Evolutionary conservation across 1,140 invertebrate species (phyloP).

Genomic region (Meloidogyne chitwoodi): DNA sequence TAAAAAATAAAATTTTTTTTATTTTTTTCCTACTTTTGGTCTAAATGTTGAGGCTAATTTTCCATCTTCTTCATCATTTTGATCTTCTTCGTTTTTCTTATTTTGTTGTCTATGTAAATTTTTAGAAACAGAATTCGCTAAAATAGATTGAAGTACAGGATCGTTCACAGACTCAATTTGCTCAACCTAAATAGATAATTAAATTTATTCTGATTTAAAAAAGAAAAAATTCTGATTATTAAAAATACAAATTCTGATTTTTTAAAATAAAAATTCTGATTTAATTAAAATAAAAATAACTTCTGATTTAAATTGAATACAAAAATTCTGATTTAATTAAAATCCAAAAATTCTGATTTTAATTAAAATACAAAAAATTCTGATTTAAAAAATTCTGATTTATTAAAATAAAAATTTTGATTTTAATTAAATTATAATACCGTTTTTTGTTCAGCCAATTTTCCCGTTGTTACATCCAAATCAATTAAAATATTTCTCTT

Average conservation of each 20-base stretch:
- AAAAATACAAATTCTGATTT: background rate
- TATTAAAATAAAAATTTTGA: background rate
- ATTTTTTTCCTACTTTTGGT: background rate
- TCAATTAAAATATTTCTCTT: conserved; percentile 36
- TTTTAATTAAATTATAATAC: too few relatives aligned
- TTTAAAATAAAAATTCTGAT: background rate
- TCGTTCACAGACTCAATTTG: conserved; percentile 39
- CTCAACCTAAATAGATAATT: conserved; percentile 3
- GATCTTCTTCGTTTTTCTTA: background rate
- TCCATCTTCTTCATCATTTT: background rate
- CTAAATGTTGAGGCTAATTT: conserved; percentile 7
- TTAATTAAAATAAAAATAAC: background rate
- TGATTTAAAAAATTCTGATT: background rate
- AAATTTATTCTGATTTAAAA: background rate
- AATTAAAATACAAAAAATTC: background rate
- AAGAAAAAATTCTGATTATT: too few relatives aligned
- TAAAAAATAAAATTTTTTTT: too few relatives aligned
- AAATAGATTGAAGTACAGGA: conserved; percentile 35
- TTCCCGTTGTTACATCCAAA: conserved; percentile 31
- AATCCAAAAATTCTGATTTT: too few relatives aligned
- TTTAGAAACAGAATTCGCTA: conserved; percentile 20
- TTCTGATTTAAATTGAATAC: background rate
- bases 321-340: too few relatives aligned
- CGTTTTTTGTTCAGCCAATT: conserved; percentile 29
- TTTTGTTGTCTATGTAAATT: background rate